Evolutionary conservation across 2,113 vertebrate species (phyloP).

Genomic region (Prinia subflava): DNA sequence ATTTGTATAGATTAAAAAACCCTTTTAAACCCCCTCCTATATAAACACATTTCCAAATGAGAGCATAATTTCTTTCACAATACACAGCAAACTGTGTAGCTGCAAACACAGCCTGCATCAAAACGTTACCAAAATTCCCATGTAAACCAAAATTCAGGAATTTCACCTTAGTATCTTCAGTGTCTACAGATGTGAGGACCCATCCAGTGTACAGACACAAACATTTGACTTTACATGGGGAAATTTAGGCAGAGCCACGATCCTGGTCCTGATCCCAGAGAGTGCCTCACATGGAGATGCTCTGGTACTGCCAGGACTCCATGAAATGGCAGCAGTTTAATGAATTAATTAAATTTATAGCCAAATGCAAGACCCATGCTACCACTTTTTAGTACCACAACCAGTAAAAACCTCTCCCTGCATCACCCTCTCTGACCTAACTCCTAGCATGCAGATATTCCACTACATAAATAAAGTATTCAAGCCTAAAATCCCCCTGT

Average conservation of each 20-base stretch:
- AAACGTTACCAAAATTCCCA: background rate
- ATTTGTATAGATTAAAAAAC: background rate
- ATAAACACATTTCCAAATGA: background rate
- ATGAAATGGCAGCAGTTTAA: background rate
- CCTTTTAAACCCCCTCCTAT: rapidly evolving
- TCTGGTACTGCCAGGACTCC: too few species aligned
- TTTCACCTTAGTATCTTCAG: background rate
- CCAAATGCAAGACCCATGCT: background rate
- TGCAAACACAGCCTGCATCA: background rate
- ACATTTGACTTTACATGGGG: rapidly evolving
- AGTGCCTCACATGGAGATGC: too few species aligned
- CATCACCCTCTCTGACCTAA: background rate
- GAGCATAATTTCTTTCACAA: background rate
- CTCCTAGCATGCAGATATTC: background rate
- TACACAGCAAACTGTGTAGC: background rate
- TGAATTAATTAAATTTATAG: background rate
- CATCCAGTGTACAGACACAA: rapidly evolving
- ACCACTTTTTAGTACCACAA: background rate
- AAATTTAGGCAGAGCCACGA: rapidly evolving
- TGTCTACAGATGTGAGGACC: background rate
- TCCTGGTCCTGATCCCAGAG: background rate
- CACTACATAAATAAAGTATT: background rate
- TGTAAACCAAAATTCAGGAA: background rate
- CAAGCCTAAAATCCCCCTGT: background rate
- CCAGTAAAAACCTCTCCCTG: background rate